phyloP scores from a whole-genome alignment of 2,797 vertebrate genomes.

The Alauda arvensis region DNA sequence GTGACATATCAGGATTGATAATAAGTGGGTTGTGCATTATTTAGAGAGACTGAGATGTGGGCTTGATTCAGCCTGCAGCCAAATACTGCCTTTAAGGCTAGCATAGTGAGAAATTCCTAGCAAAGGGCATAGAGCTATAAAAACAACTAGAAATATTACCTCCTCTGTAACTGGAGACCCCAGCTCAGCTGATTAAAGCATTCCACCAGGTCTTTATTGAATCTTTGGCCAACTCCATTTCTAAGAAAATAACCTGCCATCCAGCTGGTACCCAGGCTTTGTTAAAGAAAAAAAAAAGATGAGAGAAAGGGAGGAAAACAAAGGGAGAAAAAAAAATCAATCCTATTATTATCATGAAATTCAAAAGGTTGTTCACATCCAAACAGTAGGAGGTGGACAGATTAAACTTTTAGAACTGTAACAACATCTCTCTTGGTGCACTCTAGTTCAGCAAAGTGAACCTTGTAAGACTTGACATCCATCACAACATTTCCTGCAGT shows the following conservation, averaged over 20 bases:
- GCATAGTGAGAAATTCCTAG: background rate
- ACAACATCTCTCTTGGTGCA: background rate
- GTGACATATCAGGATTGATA: background rate
- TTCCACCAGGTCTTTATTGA: background rate
- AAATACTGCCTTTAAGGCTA: background rate
- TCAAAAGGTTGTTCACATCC: slow-evolving; percentile 21
- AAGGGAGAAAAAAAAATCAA: background rate
- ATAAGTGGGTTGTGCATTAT: background rate
- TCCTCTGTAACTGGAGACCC: background rate
- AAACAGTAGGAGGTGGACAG: slow-evolving; percentile 37
- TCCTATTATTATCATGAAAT: slow-evolving; percentile 37
- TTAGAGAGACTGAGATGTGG: background rate
- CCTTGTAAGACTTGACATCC: slow-evolving; percentile 1
- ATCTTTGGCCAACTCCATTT: slow-evolving; percentile 17
- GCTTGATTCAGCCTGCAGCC: background rate
- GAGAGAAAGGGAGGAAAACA: background rate
- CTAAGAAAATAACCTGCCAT: slow-evolving; percentile 7
- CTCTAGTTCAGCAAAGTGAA: slow-evolving; percentile 16
- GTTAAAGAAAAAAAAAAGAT: background rate
- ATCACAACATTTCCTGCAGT: slow-evolving; percentile 45
- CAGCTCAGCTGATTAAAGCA: background rate
- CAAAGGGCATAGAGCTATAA: background rate
- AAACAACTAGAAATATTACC: background rate
- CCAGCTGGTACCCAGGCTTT: slow-evolving; percentile 16
- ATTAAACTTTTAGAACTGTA: slow-evolving; percentile 34